Percentiles rank a stretch among this genome's conserved stretches.
These are phyloP conservation scores for Castor canadensis DNA, from an alignment of 2,113 vertebrate species.

Conservation along the genomic window DNA sequence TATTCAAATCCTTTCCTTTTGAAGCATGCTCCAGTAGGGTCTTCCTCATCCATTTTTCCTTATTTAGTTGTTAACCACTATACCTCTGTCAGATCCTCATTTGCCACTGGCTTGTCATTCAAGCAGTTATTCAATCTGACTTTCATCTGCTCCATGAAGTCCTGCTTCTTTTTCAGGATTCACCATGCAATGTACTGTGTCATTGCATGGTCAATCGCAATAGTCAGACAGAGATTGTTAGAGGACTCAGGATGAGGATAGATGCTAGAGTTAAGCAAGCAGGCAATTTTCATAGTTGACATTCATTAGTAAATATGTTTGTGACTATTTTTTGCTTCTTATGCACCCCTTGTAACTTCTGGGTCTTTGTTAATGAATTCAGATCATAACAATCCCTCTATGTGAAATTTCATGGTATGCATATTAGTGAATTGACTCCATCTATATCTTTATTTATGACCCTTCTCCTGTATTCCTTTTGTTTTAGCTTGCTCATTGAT, in stretches of 20 bases:
- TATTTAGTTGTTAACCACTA: slow-evolving; percentile 59
- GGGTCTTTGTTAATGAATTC: neutral
- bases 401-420: neutral
- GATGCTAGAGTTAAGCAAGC: neutral
- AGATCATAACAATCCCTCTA: neutral
- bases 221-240: neutral
- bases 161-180: neutral
- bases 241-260: neutral
- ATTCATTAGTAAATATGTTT: neutral
- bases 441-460: neutral
- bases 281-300: neutral
- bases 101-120: slow-evolving; percentile 12
- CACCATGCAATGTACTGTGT: neutral
- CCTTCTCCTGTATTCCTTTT: neutral
- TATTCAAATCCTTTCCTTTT: slow-evolving; percentile 72
- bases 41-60: slow-evolving; percentile 56
- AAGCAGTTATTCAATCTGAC: neutral
- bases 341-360: neutral
- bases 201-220: neutral
- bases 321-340: neutral
- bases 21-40: slow-evolving; percentile 32
- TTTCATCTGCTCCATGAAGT: neutral
- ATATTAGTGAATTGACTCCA: neutral
- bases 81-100: neutral
- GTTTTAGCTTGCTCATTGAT: slow-evolving; percentile 6